These are phyloP conservation scores for Brachyopa scutellaris DNA, from an alignment of 2,888 invertebrate species.

Conservation along the genomic window DNA sequence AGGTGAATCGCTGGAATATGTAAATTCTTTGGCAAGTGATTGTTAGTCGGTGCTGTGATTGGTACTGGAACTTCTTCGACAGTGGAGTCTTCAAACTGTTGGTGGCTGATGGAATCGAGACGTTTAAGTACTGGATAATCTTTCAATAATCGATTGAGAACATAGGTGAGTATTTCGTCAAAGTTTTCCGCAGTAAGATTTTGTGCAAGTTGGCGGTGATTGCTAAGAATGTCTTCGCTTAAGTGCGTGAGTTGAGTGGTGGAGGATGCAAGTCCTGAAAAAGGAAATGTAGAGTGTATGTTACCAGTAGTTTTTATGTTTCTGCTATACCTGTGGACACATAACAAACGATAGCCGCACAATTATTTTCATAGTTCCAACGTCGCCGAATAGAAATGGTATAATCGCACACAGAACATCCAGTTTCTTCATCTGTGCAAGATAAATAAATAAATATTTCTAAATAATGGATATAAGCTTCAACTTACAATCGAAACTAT, in stretches of 20 bases:
- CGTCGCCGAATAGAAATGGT: slow-evolving; percentile 92
- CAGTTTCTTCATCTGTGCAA: slow-evolving; percentile 91
- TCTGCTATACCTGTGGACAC: slow-evolving; percentile 84
- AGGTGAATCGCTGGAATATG: slow-evolving; percentile 86
- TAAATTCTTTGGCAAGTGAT: slow-evolving; percentile 68
- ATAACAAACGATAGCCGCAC: slow-evolving; percentile 92
- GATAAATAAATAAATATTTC: background rate
- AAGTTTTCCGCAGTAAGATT: slow-evolving; percentile 82
- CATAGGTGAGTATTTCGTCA: slow-evolving; percentile 84
- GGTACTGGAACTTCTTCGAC: slow-evolving; percentile 52
- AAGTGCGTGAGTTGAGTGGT: slow-evolving; percentile 81
- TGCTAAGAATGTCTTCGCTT: slow-evolving; percentile 80
- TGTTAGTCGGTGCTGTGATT: slow-evolving; percentile 57
- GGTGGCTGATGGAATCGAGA: slow-evolving; percentile 54
- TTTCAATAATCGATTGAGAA: slow-evolving; percentile 82
- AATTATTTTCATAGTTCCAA: slow-evolving; percentile 94
- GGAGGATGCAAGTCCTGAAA: slow-evolving; percentile 81
- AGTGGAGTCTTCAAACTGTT: slow-evolving; percentile 80
- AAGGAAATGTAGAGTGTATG: background rate
- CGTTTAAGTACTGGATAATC: slow-evolving; percentile 80
- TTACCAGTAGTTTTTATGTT: too few relatives aligned
- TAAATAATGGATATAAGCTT: background rate
- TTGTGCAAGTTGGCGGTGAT: slow-evolving; percentile 79
- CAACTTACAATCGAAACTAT: slow-evolving; percentile 91
- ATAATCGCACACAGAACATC: slow-evolving; percentile 91